These are phyloP conservation scores for Morpho deidamia DNA, from an alignment of 2,888 invertebrate species.

Conservation along the genomic window DNA sequence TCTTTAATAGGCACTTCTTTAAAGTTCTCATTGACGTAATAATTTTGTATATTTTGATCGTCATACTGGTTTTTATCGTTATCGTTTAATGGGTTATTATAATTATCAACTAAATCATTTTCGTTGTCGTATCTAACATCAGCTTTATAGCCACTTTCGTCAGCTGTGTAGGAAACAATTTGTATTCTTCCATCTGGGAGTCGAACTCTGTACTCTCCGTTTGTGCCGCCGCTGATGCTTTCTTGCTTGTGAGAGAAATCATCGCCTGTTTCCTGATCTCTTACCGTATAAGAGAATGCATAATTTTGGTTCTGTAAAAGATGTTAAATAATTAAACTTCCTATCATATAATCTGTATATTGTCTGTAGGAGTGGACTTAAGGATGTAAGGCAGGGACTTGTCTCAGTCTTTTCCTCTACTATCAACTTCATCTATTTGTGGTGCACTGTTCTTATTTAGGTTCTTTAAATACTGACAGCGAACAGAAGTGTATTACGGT, in stretches of 20 bases:
- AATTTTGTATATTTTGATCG: slow-evolving; percentile 20
- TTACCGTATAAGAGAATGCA: slow-evolving; percentile 82
- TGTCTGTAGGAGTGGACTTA: not conserved
- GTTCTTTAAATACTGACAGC: no score
- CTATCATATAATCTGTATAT: not conserved
- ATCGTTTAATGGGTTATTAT: slow-evolving; percentile 8
- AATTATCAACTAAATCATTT: slow-evolving; percentile 14
- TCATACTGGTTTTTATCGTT: slow-evolving; percentile 18
- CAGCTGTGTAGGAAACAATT: slow-evolving; percentile 82
- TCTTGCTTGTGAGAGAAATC: slow-evolving; percentile 83
- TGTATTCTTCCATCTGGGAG: slow-evolving; percentile 83
- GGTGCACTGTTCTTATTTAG: no score
- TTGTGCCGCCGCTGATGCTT: slow-evolving; percentile 80
- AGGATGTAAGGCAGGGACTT: no score
- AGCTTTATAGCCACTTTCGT: slow-evolving; percentile 82
- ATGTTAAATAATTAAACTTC: not conserved
- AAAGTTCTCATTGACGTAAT: slow-evolving; percentile 12
- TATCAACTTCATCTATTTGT: no score
- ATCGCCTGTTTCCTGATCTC: slow-evolving; percentile 80
- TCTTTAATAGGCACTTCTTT: slow-evolving; percentile 29
- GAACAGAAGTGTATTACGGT: no score
- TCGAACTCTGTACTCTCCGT: slow-evolving; percentile 83
- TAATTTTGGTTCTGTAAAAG: slow-evolving; percentile 71
- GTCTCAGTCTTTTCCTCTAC: no score
- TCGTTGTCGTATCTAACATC: slow-evolving; percentile 79